Conservation (phyloP, 2,888 invertebrate species). For the Perizoma affinitatum region DNA sequence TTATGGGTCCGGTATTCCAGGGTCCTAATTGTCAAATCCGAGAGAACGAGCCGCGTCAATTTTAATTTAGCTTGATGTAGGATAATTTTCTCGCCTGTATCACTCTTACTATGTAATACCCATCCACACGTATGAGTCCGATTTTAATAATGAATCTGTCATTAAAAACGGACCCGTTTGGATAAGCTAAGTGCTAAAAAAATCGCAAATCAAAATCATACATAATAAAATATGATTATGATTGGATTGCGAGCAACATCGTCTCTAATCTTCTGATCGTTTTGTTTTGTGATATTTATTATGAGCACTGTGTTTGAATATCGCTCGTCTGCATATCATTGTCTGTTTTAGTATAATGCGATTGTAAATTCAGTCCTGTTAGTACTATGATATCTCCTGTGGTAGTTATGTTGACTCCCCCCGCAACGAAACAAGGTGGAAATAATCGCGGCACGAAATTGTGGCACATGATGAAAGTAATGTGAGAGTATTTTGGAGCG, state of each 20-base stretch:
- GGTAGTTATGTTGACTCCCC: conserved; percentile 34
- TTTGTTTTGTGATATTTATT: no score
- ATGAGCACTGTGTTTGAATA: no score
- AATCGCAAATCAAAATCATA: no score
- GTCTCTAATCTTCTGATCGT: no score
- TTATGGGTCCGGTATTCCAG: conserved; percentile 58
- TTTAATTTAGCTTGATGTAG: conserved; percentile 38
- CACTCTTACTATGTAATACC: conserved; percentile 6
- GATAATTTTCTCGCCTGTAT: conserved; percentile 12
- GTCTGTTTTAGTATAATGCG: neutral
- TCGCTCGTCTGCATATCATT: neutral
- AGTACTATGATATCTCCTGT: conserved; percentile 1
- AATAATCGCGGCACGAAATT: conserved; percentile 39
- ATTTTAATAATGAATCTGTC: no score
- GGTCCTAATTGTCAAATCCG: conserved; percentile 67
- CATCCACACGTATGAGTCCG: no score
- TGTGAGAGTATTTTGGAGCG: conserved; percentile 33
- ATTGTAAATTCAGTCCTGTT: neutral
- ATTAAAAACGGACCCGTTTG: no score
- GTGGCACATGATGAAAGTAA: conserved; percentile 42
- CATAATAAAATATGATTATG: no score
- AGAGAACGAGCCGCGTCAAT: conserved; percentile 43
- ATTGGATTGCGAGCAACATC: no score
- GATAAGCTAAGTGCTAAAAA: no score
- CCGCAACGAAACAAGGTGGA: conserved; percentile 39